A percentile compares a stretch with the other conserved stretches of the same genome.
phyloP scores from a whole-genome alignment of 2,113 vertebrate species.

The Psephotus haematonotus region DNA sequence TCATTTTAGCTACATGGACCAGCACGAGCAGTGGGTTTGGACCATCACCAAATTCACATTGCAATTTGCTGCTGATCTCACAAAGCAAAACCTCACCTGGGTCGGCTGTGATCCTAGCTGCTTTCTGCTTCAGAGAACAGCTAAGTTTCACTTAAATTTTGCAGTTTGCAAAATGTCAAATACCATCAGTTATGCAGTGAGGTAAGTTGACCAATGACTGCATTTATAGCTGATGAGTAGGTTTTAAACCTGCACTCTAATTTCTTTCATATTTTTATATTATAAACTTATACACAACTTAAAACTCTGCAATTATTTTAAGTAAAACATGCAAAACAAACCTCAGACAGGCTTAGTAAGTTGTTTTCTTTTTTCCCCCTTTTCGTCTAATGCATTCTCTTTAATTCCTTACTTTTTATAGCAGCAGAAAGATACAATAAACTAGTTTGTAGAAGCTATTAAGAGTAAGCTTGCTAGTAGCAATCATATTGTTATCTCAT shows the following conservation, averaged over 20 bases:
- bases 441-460: conserved; percentile 33
- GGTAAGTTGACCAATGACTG: neutral
- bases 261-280: neutral
- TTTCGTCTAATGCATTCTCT: neutral
- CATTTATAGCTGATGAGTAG: neutral
- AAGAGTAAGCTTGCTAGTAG: neutral
- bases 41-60: neutral
- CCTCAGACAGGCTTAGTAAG: neutral
- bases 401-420: conserved; percentile 34
- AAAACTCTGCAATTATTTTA: neutral
- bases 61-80: neutral
- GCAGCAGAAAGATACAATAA: conserved; percentile 33
- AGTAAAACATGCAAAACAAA: conserved; percentile 16
- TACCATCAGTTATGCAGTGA: neutral
- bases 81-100: neutral
- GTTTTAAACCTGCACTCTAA: neutral
- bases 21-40: accelerated
- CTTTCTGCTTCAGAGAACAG: neutral
- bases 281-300: neutral
- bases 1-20: accelerated
- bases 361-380: neutral
- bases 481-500: conserved; percentile 46
- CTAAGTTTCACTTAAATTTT: neutral
- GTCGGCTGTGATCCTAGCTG: neutral
- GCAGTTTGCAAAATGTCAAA: neutral